Conservation (phyloP, 2,113 vertebrate genomes). For the Notarius lentiginosus region DNA sequence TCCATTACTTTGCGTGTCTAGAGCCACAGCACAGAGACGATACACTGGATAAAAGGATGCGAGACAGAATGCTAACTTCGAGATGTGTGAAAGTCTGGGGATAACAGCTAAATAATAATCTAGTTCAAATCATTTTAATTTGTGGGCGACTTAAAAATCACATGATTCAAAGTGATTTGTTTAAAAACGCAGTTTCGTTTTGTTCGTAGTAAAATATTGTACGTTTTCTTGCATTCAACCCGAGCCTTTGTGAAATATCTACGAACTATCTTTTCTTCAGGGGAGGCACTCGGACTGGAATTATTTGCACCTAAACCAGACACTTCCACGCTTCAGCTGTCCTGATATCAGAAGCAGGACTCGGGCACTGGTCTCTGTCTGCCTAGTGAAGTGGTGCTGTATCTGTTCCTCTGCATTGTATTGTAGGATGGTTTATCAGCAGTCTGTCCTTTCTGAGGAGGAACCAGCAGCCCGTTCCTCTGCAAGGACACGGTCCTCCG, state of each 20-base stretch:
- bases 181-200: not conserved
- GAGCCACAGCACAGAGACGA: not conserved
- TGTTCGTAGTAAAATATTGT: not conserved
- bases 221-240: not conserved
- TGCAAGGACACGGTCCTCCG: constrained; percentile 72
- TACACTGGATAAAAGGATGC: not conserved
- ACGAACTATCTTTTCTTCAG: not conserved
- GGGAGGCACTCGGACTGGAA: not conserved
- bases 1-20: not conserved
- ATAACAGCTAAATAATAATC: constrained; percentile 1
- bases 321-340: not conserved
- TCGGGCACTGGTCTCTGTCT: constrained; percentile 68
- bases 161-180: not conserved
- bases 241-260: not conserved
- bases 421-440: constrained; percentile 61
- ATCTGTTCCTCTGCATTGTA: constrained; percentile 74
- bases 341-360: constrained; percentile 77
- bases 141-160: not conserved
- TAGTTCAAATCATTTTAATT: not conserved
- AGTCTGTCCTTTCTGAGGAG: constrained; percentile 54
- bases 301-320: constrained; percentile 18
- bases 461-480: constrained; percentile 63
- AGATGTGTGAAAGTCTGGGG: not conserved
- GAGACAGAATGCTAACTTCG: not conserved
- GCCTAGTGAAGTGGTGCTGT: constrained; percentile 76